phyloP scores from a whole-genome alignment of 2,888 invertebrate genomes.

The Achlya flavicornis region DNA sequence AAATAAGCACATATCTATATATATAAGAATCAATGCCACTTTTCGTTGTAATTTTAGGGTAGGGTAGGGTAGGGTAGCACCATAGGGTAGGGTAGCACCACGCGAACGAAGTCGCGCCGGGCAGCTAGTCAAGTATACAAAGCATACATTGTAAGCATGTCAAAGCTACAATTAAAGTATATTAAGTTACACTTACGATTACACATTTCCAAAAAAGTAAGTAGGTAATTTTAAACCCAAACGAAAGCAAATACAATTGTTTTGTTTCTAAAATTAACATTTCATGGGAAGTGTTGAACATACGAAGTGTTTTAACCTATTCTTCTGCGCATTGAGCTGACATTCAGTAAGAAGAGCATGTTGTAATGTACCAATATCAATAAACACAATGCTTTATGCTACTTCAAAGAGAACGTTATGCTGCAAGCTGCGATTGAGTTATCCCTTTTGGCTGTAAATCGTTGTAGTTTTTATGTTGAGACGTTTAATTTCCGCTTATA shows the following conservation, averaged over 20 bases:
- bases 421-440: conserved; percentile 61
- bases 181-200: too few species aligned
- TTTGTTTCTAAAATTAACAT: conserved; percentile 15
- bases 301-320: conserved; percentile 53
- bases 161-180: too few species aligned
- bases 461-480: conserved; percentile 41
- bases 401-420: conserved; percentile 63
- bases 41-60: too few species aligned
- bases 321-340: conserved; percentile 45
- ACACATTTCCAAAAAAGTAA: too few species aligned
- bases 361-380: conserved; percentile 61
- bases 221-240: background rate
- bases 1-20: too few species aligned
- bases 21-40: too few species aligned
- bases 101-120: too few species aligned
- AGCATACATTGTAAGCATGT: too few species aligned
- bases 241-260: conserved; percentile 10
- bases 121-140: too few species aligned
- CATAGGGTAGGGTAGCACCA: too few species aligned
- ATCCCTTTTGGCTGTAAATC: conserved; percentile 57
- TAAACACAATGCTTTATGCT: conserved; percentile 64
- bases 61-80: too few species aligned
- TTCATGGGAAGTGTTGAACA: conserved; percentile 28
- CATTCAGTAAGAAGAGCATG: conserved; percentile 44
- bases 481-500: conserved; percentile 7